Evolutionary conservation across 2,113 vertebrate genomes (phyloP).

Genomic region (Melierax canorus): DNA sequence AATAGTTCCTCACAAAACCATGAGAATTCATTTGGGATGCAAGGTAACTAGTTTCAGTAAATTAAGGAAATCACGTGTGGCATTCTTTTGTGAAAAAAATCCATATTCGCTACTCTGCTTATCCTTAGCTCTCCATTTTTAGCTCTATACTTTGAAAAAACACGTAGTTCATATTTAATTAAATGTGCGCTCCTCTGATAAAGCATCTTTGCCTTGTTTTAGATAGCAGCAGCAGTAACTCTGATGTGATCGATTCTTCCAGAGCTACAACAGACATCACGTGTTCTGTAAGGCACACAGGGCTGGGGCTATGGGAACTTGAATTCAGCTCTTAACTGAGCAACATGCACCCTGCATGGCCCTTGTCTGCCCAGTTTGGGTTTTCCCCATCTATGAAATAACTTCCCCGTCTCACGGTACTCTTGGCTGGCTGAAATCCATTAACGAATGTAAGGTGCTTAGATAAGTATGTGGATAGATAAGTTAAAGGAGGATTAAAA

Average conservation of each 20-base stretch:
- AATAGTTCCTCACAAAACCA: not conserved
- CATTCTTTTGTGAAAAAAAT: not conserved
- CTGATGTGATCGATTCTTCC: not conserved
- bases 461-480: not conserved
- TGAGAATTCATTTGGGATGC: not conserved
- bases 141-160: not conserved
- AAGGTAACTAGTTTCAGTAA: not conserved
- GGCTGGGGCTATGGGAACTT: not conserved
- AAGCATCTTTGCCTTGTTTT: not conserved
- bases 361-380: not conserved
- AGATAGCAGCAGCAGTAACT: not conserved
- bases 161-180: not conserved
- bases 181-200: not conserved
- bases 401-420: not conserved
- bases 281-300: not conserved
- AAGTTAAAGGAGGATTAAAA: not conserved
- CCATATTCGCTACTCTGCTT: not conserved
- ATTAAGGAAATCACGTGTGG: slow-evolving; percentile 24
- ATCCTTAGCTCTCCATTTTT: not conserved
- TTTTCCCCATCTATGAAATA: not conserved
- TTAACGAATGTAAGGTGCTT: not conserved
- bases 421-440: not conserved
- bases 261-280: fast-evolving
- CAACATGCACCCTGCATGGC: not conserved
- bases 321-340: not conserved